phyloP scores from a whole-genome alignment of 2,797 vertebrate genomes.

The Bufotes viridis region DNA sequence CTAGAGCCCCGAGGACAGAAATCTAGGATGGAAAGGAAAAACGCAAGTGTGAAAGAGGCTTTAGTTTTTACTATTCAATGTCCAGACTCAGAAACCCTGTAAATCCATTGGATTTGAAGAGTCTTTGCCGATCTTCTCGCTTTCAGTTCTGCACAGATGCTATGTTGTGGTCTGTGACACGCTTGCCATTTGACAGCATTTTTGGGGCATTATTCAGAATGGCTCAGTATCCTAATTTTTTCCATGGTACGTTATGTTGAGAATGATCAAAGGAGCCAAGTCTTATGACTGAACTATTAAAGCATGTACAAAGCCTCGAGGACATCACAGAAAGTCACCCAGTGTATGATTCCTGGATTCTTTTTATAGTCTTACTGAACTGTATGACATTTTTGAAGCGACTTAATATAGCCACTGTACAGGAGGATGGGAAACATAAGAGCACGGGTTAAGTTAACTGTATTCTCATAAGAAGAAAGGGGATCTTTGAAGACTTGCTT shows the following conservation, averaged over 20 bases:
- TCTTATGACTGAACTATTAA: slow-evolving; percentile 66
- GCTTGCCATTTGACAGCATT: slow-evolving; percentile 44
- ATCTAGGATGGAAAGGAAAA: too few relatives aligned
- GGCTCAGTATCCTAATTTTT: slow-evolving; percentile 65
- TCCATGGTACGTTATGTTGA: slow-evolving; percentile 57
- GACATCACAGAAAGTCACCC: slow-evolving; percentile 63
- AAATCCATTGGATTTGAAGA: slow-evolving; percentile 4
- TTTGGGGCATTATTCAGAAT: slow-evolving; percentile 62
- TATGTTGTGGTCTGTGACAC: slow-evolving; percentile 26
- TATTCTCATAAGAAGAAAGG: slow-evolving; percentile 38
- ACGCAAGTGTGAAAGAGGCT: too few relatives aligned
- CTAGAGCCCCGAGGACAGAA: too few relatives aligned
- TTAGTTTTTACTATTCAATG: neutral
- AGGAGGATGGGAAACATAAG: slow-evolving; percentile 59
- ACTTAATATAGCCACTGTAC: slow-evolving; percentile 51
- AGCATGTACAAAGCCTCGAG: slow-evolving; percentile 66
- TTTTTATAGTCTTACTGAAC: slow-evolving; percentile 65
- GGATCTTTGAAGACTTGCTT: slow-evolving; percentile 32
- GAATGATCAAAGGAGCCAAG: slow-evolving; percentile 65
- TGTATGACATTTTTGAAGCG: slow-evolving; percentile 47
- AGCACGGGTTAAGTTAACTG: slow-evolving; percentile 47
- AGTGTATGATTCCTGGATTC: slow-evolving; percentile 17
- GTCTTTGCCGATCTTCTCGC: neutral
- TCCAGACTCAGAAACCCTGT: slow-evolving; percentile 7
- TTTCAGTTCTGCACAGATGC: slow-evolving; percentile 31